These are phyloP conservation scores for Amphipyra tragopoginis DNA, from an alignment of 2,888 invertebrate genomes.

Conservation along the genomic window DNA sequence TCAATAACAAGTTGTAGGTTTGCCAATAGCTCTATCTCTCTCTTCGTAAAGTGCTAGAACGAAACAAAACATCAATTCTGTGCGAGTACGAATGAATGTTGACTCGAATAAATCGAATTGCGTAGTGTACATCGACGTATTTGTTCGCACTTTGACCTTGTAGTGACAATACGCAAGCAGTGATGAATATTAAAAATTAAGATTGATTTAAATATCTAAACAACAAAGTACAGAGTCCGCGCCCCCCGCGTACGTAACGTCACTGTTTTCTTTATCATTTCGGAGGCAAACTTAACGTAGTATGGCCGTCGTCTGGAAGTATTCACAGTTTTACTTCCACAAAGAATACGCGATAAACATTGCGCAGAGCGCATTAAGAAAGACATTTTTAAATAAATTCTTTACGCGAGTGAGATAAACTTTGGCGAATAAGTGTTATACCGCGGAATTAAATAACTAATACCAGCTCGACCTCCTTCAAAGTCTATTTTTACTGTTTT, in stretches of 20 bases:
- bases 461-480: constrained; percentile 69
- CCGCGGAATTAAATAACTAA: constrained; percentile 63
- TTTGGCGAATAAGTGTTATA: constrained; percentile 74
- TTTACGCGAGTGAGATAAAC: constrained; percentile 89
- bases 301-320: constrained; percentile 91
- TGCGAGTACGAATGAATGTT: not conserved
- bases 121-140: constrained; percentile 49
- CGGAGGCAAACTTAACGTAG: constrained; percentile 89
- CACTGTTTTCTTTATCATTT: constrained; percentile 89
- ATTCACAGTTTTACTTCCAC: constrained; percentile 92
- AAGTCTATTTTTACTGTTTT: constrained; percentile 71
- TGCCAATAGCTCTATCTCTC: constrained; percentile 42
- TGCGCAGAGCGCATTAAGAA: constrained; percentile 86
- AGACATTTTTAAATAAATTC: constrained; percentile 87
- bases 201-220: constrained; percentile 22
- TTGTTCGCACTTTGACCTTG: not conserved
- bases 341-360: constrained; percentile 91
- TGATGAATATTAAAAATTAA: constrained; percentile 60
- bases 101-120: constrained; percentile 1
- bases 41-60: constrained; percentile 15
- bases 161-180: constrained; percentile 24
- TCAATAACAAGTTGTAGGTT: constrained; percentile 28
- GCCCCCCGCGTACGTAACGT: constrained; percentile 76
- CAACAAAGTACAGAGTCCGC: constrained; percentile 60
- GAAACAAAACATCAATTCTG: constrained; percentile 43